phyloP scores from a whole-genome alignment of 2,797 vertebrate genomes.

The Crocodylus rhombifer region DNA sequence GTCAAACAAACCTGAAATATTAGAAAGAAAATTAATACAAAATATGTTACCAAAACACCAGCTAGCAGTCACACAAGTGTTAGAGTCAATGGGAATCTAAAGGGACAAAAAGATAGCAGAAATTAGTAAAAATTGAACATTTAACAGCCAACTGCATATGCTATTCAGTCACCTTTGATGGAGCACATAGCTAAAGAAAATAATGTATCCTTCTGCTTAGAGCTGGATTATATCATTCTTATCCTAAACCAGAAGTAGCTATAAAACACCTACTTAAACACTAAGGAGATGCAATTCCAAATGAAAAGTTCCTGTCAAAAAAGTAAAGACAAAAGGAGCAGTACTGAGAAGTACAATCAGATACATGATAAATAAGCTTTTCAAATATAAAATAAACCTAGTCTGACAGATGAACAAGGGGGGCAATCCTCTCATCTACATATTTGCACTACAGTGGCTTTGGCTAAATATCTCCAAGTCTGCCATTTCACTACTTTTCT shows the following conservation, averaged over 20 bases:
- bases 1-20: slow-evolving; percentile 14
- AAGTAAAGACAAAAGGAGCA: background rate
- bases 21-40: background rate
- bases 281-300: background rate
- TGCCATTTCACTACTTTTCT: too few species aligned
- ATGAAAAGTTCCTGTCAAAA: background rate
- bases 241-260: slow-evolving; percentile 30
- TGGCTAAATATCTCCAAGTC: too few species aligned
- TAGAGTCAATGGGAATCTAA: background rate
- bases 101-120: background rate
- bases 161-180: background rate
- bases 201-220: background rate
- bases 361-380: background rate
- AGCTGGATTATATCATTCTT: background rate
- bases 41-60: background rate
- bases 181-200: background rate
- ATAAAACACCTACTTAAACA: background rate
- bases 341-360: background rate
- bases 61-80: background rate
- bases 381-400: background rate
- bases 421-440: background rate
- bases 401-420: background rate
- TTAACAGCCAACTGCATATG: slow-evolving; percentile 4
- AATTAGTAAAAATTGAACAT: slow-evolving; percentile 5
- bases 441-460: background rate